Conservation (phyloP, 2,888 invertebrate species). For the Limenitis camilla region DNA sequence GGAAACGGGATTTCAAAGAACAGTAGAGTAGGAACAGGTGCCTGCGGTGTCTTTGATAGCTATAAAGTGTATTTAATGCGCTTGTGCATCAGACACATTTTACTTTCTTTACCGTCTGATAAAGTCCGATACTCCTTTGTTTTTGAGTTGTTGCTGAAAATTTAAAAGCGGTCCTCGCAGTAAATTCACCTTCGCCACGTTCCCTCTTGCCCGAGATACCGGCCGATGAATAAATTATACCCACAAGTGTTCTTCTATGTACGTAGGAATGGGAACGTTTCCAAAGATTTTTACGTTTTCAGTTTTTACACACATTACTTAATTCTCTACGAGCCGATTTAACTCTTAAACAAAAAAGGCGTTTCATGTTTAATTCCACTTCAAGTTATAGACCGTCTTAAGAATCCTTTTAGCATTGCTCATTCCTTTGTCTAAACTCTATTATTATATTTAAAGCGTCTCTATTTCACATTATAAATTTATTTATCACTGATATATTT, state of each 20-base stretch:
- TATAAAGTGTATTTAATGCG: slow-evolving; percentile 41
- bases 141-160: slow-evolving; percentile 55
- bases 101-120: slow-evolving; percentile 61
- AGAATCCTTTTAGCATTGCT: too few species aligned
- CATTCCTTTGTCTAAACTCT: too few species aligned
- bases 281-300: neutral
- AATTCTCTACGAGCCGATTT: too few species aligned
- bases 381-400: too few species aligned
- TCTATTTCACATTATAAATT: too few species aligned
- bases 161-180: slow-evolving; percentile 60
- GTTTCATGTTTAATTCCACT: too few species aligned
- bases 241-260: slow-evolving; percentile 18
- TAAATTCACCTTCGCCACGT: slow-evolving; percentile 48
- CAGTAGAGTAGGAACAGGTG: slow-evolving; percentile 35
- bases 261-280: slow-evolving; percentile 15
- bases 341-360: too few species aligned
- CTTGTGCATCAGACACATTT: slow-evolving; percentile 60
- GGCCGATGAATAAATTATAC: slow-evolving; percentile 54
- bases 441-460: too few species aligned
- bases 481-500: too few species aligned
- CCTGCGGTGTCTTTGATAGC: slow-evolving; percentile 39
- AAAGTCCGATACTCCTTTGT: slow-evolving; percentile 58
- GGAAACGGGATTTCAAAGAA: neutral
- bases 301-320: neutral
- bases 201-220: slow-evolving; percentile 39